Conservation (phyloP, 2,797 vertebrate species). For the Brachyalestes nurse region DNA sequence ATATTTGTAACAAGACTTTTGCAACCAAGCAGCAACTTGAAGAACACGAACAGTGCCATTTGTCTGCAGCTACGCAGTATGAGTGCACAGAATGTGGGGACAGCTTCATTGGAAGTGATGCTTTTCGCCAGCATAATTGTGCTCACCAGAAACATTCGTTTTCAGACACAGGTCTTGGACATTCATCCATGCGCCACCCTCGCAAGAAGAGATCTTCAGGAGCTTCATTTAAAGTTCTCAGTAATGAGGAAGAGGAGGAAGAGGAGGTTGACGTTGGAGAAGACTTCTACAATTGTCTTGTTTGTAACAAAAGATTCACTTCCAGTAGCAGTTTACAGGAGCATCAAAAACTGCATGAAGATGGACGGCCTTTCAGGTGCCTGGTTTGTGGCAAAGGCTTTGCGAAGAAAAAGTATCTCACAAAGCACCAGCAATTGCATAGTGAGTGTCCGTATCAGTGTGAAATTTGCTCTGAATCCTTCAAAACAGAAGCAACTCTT, state of each 20-base stretch:
- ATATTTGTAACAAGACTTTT: slow-evolving; percentile 68
- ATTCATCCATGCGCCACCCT: slow-evolving; percentile 32
- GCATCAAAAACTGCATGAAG: slow-evolving; percentile 74
- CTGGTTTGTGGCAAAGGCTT: slow-evolving; percentile 75
- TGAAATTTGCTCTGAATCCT: slow-evolving; percentile 53
- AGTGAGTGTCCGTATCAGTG: slow-evolving; percentile 50
- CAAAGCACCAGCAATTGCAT: slow-evolving; percentile 70
- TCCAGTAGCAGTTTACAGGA: slow-evolving; percentile 74
- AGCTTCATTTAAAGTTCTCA: slow-evolving; percentile 23
- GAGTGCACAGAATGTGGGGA: slow-evolving; percentile 75
- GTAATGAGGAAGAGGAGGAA: slow-evolving; percentile 66
- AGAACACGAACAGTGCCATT: slow-evolving; percentile 66
- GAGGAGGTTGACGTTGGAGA: slow-evolving; percentile 79
- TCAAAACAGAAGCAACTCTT: slow-evolving; percentile 47
- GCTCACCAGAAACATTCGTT: slow-evolving; percentile 37
- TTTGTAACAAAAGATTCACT: slow-evolving; percentile 73
- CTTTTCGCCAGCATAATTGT: slow-evolving; percentile 74
- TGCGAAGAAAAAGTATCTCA: slow-evolving; percentile 68
- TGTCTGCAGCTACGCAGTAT: slow-evolving; percentile 66
- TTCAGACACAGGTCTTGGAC: slow-evolving; percentile 29
- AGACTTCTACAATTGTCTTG: slow-evolving; percentile 72
- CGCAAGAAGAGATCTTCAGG: slow-evolving; percentile 31
- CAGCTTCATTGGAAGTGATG: slow-evolving; percentile 68
- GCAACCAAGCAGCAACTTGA: slow-evolving; percentile 61
- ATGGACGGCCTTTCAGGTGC: slow-evolving; percentile 71